Percentiles rank a stretch among this genome's conserved stretches.
phyloP scores from a whole-genome alignment of 2,113 vertebrate genomes.

The Nyctibius bracteatus region DNA sequence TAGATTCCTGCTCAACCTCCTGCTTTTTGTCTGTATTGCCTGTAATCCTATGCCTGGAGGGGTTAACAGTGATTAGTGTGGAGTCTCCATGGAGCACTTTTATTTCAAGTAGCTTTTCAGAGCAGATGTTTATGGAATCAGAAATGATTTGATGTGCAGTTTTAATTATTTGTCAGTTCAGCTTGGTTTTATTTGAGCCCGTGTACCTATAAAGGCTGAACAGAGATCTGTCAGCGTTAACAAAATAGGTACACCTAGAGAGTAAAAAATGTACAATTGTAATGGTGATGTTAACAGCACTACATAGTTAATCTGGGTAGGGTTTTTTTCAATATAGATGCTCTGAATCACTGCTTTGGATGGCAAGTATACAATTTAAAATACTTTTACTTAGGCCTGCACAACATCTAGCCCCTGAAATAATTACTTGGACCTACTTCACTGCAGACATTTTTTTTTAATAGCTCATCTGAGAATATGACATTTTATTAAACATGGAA shows the following conservation, averaged over 20 bases:
- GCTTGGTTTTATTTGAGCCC: background rate
- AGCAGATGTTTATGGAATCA: background rate
- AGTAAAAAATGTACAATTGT: background rate
- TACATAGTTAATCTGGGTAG: background rate
- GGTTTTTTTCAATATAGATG: background rate
- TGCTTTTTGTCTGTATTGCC: background rate
- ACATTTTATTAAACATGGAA: background rate
- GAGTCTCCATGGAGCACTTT: background rate
- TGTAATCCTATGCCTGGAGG: background rate
- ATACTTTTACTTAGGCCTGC: background rate
- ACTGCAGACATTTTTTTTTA: background rate
- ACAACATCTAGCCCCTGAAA: background rate
- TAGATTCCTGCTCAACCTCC: background rate
- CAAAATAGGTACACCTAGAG: background rate
- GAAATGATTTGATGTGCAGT: background rate
- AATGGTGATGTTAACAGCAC: background rate
- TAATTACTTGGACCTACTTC: background rate
- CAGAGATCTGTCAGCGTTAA: background rate
- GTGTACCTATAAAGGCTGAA: background rate
- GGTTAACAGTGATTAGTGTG: background rate
- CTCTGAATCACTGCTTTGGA: background rate
- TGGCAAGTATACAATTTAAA: background rate
- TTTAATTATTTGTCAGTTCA: constrained; percentile 27
- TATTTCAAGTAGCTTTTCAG: background rate
- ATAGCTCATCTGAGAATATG: background rate